A percentile compares a stretch with the other conserved stretches of the same genome.
Conservation (phyloP, 2,797 vertebrate species). For the Cephalopachus bancanus region DNA sequence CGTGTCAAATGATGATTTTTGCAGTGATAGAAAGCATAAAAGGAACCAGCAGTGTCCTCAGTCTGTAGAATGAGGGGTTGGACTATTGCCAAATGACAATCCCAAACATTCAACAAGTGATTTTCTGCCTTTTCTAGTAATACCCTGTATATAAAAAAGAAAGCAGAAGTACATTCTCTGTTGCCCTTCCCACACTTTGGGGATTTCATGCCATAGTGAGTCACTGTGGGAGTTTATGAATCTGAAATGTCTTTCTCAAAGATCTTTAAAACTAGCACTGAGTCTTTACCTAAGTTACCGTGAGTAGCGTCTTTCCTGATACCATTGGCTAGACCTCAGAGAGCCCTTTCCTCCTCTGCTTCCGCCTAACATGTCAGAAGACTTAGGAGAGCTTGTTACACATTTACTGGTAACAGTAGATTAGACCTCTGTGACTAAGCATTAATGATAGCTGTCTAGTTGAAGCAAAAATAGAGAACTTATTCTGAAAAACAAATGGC, state of each 20-base stretch:
- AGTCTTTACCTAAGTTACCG: conserved; percentile 47
- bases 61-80: conserved; percentile 3
- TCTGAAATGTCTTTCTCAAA: conserved; percentile 54
- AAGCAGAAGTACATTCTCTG: conserved; percentile 44
- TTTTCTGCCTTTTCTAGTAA: conserved; percentile 44
- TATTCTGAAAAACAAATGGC: not conserved
- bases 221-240: conserved; percentile 48
- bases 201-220: conserved; percentile 7
- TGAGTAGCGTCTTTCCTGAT: conserved; percentile 40
- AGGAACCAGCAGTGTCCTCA: not conserved
- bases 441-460: not conserved
- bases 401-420: not conserved
- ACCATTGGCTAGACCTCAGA: not conserved
- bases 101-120: not conserved
- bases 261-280: conserved; percentile 55
- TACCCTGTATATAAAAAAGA: conserved; percentile 38
- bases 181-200: conserved; percentile 7
- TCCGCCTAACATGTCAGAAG: not conserved
- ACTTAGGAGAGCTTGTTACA: not conserved
- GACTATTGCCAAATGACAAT: not conserved
- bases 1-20: not conserved
- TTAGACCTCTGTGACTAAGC: not conserved
- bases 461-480: conserved; percentile 15
- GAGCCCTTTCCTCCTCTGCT: not conserved
- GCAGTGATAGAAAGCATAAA: not conserved